Evolutionary conservation across 1,140 invertebrate genomes (phyloP).

Genomic region (Calosoma granatense): DNA sequence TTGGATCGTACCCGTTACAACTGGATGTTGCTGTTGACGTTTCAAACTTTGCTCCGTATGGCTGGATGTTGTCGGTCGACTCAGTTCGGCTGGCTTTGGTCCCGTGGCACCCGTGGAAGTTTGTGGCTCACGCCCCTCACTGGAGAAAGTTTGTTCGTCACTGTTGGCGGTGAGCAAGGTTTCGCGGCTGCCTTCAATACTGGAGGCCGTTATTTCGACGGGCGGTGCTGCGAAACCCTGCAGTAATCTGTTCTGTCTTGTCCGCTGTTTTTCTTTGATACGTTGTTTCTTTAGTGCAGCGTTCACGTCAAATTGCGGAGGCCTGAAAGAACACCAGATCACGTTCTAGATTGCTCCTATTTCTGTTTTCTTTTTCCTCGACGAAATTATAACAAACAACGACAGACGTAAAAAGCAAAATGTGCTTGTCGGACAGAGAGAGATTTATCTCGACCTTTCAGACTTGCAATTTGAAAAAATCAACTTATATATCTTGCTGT

Average conservation of each 20-base stretch:
- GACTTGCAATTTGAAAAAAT: no score
- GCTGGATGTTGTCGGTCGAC: background rate
- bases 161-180: background rate
- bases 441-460: no score
- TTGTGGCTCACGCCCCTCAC: background rate
- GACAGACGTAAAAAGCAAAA: background rate
- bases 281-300: slow-evolving; percentile 21
- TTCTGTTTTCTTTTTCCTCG: slow-evolving; percentile 1
- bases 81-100: background rate
- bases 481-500: no score
- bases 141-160: background rate
- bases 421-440: no score
- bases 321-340: slow-evolving; percentile 16
- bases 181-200: background rate
- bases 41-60: background rate
- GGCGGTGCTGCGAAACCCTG: slow-evolving; percentile 19
- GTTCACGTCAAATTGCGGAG: slow-evolving; percentile 27
- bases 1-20: background rate
- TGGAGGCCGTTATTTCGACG: slow-evolving; percentile 5
- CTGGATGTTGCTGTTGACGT: background rate
- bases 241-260: slow-evolving; percentile 22
- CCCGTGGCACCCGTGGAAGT: background rate
- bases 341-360: slow-evolving; percentile 7
- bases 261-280: slow-evolving; percentile 22
- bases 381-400: background rate